Conservation (phyloP, 2,888 invertebrate species). For the Nemoura dubitans region DNA sequence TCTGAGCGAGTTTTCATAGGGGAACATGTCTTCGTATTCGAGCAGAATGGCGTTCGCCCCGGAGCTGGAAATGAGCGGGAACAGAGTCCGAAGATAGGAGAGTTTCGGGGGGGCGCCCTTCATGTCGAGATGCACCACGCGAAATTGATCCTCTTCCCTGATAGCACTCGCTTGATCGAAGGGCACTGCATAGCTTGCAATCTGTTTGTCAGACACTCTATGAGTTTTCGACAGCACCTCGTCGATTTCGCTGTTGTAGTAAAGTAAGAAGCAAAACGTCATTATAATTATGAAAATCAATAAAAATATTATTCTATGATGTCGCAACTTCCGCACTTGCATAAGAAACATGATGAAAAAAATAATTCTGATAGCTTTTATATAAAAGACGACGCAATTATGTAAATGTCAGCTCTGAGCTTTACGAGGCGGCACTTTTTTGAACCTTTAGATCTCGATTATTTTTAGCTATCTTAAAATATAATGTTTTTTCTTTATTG, state of each 20-base stretch:
- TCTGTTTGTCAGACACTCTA: neutral
- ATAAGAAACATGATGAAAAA: neutral
- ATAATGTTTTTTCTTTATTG: constrained; percentile 41
- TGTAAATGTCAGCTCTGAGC: neutral
- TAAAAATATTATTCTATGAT: constrained; percentile 1
- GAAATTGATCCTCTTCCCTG: constrained; percentile 33
- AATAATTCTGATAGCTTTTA: neutral
- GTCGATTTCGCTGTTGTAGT: constrained; percentile 33
- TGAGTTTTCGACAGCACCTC: constrained; percentile 4
- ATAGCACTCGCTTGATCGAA: neutral
- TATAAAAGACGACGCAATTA: no score
- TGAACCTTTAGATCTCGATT: neutral
- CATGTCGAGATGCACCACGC: constrained; percentile 62
- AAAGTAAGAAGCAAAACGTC: constrained; percentile 19
- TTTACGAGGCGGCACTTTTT: constrained; percentile 7
- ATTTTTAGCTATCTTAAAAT: constrained; percentile 32
- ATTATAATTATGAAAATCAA: constrained; percentile 17
- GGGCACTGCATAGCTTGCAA: neutral
- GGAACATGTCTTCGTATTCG: constrained; percentile 73
- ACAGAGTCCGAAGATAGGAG: constrained; percentile 57
- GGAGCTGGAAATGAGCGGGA: constrained; percentile 54
- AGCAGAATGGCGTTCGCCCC: constrained; percentile 65
- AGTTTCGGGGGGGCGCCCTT: constrained; percentile 65
- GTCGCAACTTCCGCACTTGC: constrained; percentile 23
- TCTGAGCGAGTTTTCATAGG: constrained; percentile 60